Percentiles rank a stretch among this genome's conserved stretches.
Conservation (phyloP, 2,888 invertebrate genomes). For the Ferdinandea cuprea region DNA sequence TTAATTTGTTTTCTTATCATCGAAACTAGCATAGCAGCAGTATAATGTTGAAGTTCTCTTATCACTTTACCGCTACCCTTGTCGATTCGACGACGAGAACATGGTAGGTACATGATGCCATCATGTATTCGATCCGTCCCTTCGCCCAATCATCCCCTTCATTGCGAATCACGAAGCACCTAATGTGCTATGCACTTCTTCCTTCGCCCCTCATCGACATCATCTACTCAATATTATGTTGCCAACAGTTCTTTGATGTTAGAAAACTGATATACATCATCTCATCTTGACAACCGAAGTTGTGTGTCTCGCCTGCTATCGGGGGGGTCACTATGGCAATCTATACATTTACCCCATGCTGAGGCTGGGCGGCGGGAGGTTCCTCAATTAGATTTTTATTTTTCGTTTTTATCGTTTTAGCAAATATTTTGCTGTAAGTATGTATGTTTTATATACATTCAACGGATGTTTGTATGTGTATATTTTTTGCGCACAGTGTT, state of each 20-base stretch:
- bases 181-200: background rate
- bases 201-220: slow-evolving; percentile 2
- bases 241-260: slow-evolving; percentile 10
- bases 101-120: background rate
- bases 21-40: background rate
- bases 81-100: background rate
- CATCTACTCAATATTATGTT: background rate
- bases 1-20: slow-evolving; percentile 25
- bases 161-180: slow-evolving; percentile 12
- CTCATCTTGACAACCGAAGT: slow-evolving; percentile 23
- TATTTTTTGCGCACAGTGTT: background rate
- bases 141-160: slow-evolving; percentile 19
- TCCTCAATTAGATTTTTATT: slow-evolving; percentile 18
- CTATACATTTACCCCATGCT: background rate
- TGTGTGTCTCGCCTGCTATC: slow-evolving; percentile 25
- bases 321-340: slow-evolving; percentile 5
- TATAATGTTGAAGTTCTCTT: slow-evolving; percentile 27
- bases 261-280: slow-evolving; percentile 35
- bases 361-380: background rate
- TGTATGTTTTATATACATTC: no score
- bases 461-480: background rate
- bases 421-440: background rate
- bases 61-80: slow-evolving; percentile 36
- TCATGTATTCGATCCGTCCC: slow-evolving; percentile 5
- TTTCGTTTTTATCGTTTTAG: background rate